A percentile compares a stretch with the other conserved stretches of the same genome.
Conservation (phyloP, 2,113 vertebrate species). For the Enhydra lutris region DNA sequence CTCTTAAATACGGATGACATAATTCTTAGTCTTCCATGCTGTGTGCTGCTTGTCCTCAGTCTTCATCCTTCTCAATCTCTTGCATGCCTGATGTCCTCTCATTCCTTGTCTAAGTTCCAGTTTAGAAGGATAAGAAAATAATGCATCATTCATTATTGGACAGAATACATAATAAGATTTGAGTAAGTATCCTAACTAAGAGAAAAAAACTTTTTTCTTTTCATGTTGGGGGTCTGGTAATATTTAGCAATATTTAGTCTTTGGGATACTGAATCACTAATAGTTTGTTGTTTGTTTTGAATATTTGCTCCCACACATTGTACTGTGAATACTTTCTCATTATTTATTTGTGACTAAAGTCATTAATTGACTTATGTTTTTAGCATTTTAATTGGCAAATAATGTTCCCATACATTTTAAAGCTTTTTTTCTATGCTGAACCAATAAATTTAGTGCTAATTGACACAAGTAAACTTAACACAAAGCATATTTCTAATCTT, state of each 20-base stretch:
- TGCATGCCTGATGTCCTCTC: not conserved
- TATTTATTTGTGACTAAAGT: constrained; percentile 50
- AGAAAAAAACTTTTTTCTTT: not conserved
- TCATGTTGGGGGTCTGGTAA: not conserved
- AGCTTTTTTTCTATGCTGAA: constrained; percentile 36
- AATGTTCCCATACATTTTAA: constrained; percentile 19
- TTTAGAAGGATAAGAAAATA: constrained; percentile 34
- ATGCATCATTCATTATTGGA: not conserved
- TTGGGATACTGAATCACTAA: not conserved
- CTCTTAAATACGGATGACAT: constrained; percentile 27
- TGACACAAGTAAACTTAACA: not conserved
- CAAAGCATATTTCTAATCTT: not conserved
- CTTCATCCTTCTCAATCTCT: not conserved
- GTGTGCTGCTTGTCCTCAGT: not conserved
- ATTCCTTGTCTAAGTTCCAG: constrained; percentile 12
- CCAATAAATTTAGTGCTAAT: constrained; percentile 34
- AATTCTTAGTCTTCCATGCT: not conserved
- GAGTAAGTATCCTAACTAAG: not conserved
- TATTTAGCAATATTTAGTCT: constrained; percentile 7
- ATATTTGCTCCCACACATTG: constrained; percentile 26
- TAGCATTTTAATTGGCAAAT: constrained; percentile 57
- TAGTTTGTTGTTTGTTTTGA: constrained; percentile 15
- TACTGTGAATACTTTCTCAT: constrained; percentile 41
- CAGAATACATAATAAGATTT: not conserved
- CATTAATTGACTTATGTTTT: constrained; percentile 54